These are phyloP conservation scores for Musca vetustissima DNA, from an alignment of 1,140 invertebrate species.

Conservation along the genomic window DNA sequence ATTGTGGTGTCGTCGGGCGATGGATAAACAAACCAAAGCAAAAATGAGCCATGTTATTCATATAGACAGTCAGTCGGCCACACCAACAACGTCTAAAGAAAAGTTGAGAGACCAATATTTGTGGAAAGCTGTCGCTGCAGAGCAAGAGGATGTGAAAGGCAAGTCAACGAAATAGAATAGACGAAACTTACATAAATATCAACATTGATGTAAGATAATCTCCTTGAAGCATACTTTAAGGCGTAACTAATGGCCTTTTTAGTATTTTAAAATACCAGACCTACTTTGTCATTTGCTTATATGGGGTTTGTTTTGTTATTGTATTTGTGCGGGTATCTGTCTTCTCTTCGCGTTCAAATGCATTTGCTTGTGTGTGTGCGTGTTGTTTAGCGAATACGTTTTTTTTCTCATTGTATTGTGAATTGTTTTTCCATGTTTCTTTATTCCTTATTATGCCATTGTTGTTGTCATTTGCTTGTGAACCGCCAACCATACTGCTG, in stretches of 20 bases:
- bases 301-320: background rate
- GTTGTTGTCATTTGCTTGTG: conserved; percentile 33
- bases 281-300: conserved; percentile 6
- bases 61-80: background rate
- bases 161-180: background rate
- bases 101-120: too few relatives aligned
- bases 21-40: too few relatives aligned
- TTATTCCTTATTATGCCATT: conserved; percentile 30
- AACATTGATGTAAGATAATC: conserved; percentile 54
- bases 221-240: conserved; percentile 55
- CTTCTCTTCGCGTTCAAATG: background rate
- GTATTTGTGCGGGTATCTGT: conserved; percentile 22
- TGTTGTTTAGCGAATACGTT: background rate
- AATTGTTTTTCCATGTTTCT: conserved; percentile 30
- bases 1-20: too few relatives aligned
- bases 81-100: background rate
- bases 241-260: conserved; percentile 55
- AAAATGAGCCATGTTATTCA: too few relatives aligned
- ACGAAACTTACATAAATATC: conserved; percentile 18
- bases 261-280: conserved; percentile 45
- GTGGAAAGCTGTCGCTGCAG: background rate
- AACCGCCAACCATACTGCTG: too few relatives aligned
- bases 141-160: too few relatives aligned
- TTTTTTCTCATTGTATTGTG: conserved; percentile 25
- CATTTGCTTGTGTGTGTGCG: background rate